A percentile compares a stretch with the other conserved stretches of the same genome.
Evolutionary conservation across 2,113 vertebrate genomes (phyloP).

Genomic region (Cephalopterus ornatus): DNA sequence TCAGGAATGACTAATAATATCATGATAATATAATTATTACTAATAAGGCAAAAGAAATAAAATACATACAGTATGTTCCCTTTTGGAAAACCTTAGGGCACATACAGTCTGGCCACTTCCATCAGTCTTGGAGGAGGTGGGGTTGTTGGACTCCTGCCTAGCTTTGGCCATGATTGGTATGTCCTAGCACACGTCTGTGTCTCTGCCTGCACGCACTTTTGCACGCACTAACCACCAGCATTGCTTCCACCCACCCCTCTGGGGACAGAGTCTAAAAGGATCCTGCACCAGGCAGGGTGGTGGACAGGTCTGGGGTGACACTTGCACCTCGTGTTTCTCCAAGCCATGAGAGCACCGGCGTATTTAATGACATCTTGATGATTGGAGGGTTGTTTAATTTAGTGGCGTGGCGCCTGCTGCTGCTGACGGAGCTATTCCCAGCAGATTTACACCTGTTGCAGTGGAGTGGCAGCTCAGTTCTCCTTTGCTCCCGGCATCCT

Average conservation of each 20-base stretch:
- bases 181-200: background rate
- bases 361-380: conserved; percentile 1
- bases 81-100: background rate
- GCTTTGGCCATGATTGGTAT: background rate
- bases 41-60: background rate
- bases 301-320: background rate
- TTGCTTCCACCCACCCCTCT: background rate
- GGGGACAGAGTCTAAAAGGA: background rate
- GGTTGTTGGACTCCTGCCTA: background rate
- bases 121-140: background rate
- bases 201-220: background rate
- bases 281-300: background rate
- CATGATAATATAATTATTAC: background rate
- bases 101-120: background rate
- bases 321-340: background rate
- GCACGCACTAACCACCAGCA: accelerated
- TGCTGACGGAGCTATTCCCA: conserved; percentile 13
- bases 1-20: background rate
- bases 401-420: background rate
- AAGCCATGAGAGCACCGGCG: background rate
- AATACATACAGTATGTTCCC: background rate
- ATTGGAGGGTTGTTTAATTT: conserved; percentile 22
- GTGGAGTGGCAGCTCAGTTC: background rate
- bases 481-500: background rate
- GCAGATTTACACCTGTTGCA: conserved; percentile 51